A percentile compares a stretch with the other conserved stretches of the same genome.
Conservation (phyloP, 2,888 invertebrate genomes). For the Folsomia candida region DNA sequence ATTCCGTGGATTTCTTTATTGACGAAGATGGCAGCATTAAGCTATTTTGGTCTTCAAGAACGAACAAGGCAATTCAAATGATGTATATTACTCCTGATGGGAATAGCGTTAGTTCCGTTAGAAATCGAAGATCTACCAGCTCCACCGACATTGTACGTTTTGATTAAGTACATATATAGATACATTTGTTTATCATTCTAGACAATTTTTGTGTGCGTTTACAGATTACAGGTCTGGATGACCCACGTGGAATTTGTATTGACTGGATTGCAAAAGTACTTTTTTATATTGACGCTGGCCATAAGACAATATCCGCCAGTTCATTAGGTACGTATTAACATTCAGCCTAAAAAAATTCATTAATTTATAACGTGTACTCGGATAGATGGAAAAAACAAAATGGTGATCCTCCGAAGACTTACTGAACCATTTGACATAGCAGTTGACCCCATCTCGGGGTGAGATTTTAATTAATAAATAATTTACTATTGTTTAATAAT, state of each 20-base stretch:
- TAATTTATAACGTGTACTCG: too few relatives aligned
- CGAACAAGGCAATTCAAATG: slow-evolving; percentile 40
- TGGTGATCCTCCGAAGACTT: slow-evolving; percentile 59
- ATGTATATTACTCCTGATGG: slow-evolving; percentile 11
- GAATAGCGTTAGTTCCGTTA: slow-evolving; percentile 22
- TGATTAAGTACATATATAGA: not conserved
- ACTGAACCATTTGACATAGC: slow-evolving; percentile 71
- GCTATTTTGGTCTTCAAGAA: slow-evolving; percentile 42
- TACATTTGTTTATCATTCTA: slow-evolving; percentile 13
- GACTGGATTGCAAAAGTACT: slow-evolving; percentile 69
- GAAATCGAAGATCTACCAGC: slow-evolving; percentile 12
- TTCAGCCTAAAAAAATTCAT: too few relatives aligned
- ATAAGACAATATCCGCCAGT: slow-evolving; percentile 57
- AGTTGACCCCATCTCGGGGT: slow-evolving; percentile 65
- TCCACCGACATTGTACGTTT: slow-evolving; percentile 2
- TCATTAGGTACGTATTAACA: too few relatives aligned
- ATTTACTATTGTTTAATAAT: not conserved
- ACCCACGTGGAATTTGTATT: slow-evolving; percentile 71
- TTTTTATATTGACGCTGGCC: slow-evolving; percentile 65
- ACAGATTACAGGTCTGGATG: slow-evolving; percentile 57
- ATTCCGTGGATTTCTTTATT: slow-evolving; percentile 57
- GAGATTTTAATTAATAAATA: slow-evolving; percentile 33
- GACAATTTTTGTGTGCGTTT: slow-evolving; percentile 1
- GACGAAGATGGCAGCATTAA: slow-evolving; percentile 31
- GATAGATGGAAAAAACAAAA: slow-evolving; percentile 62